These are phyloP conservation scores for Protobothrops mucrosquamatus DNA, from an alignment of 2,113 vertebrate genomes.

Conservation along the genomic window DNA sequence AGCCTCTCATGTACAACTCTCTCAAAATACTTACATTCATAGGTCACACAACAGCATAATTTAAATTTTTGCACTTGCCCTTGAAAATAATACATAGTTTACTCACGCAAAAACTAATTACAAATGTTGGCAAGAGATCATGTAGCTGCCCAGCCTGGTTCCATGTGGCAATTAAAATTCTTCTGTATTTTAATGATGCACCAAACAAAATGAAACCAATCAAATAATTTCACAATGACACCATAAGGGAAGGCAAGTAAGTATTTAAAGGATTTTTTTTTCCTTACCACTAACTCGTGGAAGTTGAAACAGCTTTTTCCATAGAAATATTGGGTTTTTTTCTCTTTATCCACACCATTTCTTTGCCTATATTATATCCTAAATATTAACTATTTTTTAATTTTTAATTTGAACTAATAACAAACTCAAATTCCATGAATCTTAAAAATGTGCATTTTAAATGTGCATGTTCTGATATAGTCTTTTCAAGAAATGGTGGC, in stretches of 20 bases:
- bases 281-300: slow-evolving; percentile 5
- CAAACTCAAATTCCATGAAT: background rate
- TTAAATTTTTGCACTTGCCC: slow-evolving; percentile 10
- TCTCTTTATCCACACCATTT: background rate
- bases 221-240: slow-evolving; percentile 11
- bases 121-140: slow-evolving; percentile 24
- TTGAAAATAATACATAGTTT: slow-evolving; percentile 17
- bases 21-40: slow-evolving; percentile 20
- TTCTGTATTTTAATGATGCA: slow-evolving; percentile 41
- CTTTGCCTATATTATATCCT: background rate
- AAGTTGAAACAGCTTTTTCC: slow-evolving; percentile 12
- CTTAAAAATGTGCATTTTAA: background rate
- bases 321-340: background rate
- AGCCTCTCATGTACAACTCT: background rate
- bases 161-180: slow-evolving; percentile 37
- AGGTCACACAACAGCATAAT: slow-evolving; percentile 24
- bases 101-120: slow-evolving; percentile 24
- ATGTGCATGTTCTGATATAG: background rate
- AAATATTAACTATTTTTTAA: background rate
- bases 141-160: slow-evolving; percentile 12
- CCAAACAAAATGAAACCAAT: slow-evolving; percentile 15
- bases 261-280: slow-evolving; percentile 15
- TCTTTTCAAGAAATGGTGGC: background rate
- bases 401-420: background rate
- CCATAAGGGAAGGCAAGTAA: background rate